These are phyloP conservation scores for Hirudinaria manillensis DNA, from an alignment of 2,888 invertebrate genomes.

Conservation along the genomic window DNA sequence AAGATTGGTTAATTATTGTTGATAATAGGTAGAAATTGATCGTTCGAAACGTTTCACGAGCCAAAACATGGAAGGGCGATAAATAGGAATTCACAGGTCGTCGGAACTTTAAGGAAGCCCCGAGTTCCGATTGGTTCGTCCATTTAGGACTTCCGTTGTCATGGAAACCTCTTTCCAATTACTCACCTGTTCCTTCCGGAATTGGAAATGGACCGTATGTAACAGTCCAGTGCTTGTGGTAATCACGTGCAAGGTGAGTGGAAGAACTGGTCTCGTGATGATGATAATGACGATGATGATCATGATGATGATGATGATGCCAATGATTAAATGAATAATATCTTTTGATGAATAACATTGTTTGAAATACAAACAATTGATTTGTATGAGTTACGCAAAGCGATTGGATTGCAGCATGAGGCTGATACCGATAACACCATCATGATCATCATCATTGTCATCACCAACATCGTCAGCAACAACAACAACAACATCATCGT, in stretches of 20 bases:
- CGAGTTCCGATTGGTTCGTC: neutral
- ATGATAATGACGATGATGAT: constrained; percentile 30
- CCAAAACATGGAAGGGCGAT: too few species aligned
- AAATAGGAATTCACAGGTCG: neutral
- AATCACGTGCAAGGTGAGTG: neutral
- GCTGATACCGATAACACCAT: neutral
- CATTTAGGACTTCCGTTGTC: constrained; percentile 11
- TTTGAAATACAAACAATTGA: too few species aligned
- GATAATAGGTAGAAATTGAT: too few species aligned
- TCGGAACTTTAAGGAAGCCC: neutral
- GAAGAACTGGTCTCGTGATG: neutral
- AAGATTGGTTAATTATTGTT: too few species aligned
- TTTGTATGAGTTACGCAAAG: too few species aligned
- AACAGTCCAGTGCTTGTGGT: neutral
- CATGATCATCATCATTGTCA: constrained; percentile 25
- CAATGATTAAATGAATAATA: neutral
- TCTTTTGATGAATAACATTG: too few species aligned
- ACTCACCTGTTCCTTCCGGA: constrained; percentile 12
- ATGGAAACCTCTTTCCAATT: constrained; percentile 10
- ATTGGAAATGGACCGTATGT: constrained; percentile 1
- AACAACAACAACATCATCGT: constrained; percentile 22
- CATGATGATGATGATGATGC: constrained; percentile 28
- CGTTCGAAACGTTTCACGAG: too few species aligned
- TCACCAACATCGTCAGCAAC: constrained; percentile 24
- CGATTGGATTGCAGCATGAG: too few species aligned